Conservation (phyloP, 1,140 invertebrate genomes). For the Acromyrmex heyeri region DNA sequence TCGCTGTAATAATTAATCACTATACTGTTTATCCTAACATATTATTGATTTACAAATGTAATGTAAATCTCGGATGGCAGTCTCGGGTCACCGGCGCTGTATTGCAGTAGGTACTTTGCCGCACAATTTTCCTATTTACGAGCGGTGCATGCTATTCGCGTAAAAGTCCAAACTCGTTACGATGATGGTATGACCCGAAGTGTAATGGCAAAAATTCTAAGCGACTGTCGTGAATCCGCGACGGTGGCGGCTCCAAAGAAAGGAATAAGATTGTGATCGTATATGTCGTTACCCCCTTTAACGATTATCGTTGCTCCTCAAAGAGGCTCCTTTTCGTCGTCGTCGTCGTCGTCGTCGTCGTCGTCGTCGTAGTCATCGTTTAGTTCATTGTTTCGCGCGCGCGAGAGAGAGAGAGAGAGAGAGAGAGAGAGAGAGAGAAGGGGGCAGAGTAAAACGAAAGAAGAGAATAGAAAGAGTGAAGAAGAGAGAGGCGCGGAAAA, state of each 20-base stretch:
- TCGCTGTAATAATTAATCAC: not conserved
- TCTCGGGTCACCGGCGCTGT: not conserved
- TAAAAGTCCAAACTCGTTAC: conserved; percentile 37
- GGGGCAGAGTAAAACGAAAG: too few relatives aligned
- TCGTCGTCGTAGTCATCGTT: not conserved
- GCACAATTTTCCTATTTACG: conserved; percentile 30
- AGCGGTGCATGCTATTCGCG: conserved; percentile 13
- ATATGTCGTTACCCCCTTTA: conserved; percentile 26
- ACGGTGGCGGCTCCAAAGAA: not conserved
- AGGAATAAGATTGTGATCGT: conserved; percentile 8
- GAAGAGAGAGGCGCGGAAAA: not conserved
- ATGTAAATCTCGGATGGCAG: not conserved
- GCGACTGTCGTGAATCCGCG: conserved; percentile 23
- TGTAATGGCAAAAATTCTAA: conserved; percentile 53
- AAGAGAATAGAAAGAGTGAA: not conserved
- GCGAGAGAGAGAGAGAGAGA: too few relatives aligned
- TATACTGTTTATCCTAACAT: not conserved
- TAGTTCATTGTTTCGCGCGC: not conserved
- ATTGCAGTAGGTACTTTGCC: not conserved
- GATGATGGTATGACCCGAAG: not conserved
- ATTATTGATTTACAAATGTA: conserved; percentile 35
- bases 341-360: not conserved
- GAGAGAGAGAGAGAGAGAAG: too few relatives aligned
- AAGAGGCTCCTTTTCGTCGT: conserved; percentile 3
- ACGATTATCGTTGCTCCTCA: conserved; percentile 60